These are phyloP conservation scores for Notospermus geniculatus DNA, from an alignment of 1,140 invertebrate genomes.

Conservation along the genomic window DNA sequence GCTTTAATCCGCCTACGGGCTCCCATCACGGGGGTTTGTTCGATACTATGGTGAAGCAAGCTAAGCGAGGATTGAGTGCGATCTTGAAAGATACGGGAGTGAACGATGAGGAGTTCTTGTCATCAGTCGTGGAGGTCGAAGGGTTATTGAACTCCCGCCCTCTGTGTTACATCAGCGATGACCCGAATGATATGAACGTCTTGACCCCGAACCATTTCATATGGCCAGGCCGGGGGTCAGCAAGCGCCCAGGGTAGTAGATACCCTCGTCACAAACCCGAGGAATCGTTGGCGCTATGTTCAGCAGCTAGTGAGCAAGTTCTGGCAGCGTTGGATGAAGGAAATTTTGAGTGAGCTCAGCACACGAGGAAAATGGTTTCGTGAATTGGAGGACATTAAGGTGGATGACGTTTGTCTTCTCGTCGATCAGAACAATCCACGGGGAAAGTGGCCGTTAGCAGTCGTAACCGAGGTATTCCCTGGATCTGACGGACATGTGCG, in stretches of 20 bases:
- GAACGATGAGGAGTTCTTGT: constrained; percentile 12
- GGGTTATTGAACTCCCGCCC: constrained; percentile 9
- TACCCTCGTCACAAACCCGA: not conserved
- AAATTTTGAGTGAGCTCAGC: constrained; percentile 10
- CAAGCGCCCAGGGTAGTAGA: constrained; percentile 15
- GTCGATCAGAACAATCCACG: not conserved
- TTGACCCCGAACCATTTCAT: constrained; percentile 11
- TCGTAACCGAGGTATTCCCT: not conserved
- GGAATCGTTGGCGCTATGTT: constrained; percentile 12
- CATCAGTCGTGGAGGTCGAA: constrained; percentile 9
- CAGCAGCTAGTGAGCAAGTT: constrained; percentile 13
- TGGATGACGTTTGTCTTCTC: not conserved
- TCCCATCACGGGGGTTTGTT: constrained; percentile 18
- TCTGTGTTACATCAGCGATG: not conserved
- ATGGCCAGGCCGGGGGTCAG: constrained; percentile 14
- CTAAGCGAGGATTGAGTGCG: not conserved
- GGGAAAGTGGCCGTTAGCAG: not conserved
- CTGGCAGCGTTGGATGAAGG: constrained; percentile 16
- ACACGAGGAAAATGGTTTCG: not conserved
- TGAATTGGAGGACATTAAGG: not conserved
- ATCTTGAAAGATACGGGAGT: not conserved
- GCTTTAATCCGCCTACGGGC: constrained; percentile 14
- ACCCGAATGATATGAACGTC: constrained; percentile 9
- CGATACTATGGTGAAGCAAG: constrained; percentile 14
- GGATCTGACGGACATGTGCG: not conserved